A percentile compares a stretch with the other conserved stretches of the same genome.
Conservation (phyloP, 2,797 vertebrate genomes). For the Hyperoplus lanceolatus region DNA sequence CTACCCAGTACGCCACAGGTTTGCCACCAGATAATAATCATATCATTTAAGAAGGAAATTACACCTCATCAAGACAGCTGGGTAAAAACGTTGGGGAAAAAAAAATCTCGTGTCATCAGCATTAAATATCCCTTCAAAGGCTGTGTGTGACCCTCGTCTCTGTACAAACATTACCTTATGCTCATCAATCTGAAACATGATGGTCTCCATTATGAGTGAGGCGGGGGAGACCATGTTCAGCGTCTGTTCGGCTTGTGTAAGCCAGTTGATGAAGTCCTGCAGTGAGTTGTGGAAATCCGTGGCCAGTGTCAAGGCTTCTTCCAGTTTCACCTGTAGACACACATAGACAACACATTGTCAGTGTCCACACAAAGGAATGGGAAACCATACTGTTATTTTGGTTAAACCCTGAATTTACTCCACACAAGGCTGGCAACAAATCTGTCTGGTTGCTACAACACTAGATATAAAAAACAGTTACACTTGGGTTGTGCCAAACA, state of each 20-base stretch:
- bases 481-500: conserved; percentile 31
- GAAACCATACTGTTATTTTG: conserved; percentile 2
- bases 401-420: background rate
- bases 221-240: conserved; percentile 93
- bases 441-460: conserved; percentile 50
- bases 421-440: conserved; percentile 21
- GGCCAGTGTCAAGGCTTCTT: conserved; percentile 93
- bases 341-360: conserved; percentile 14
- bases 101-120: conserved; percentile 13
- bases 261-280: conserved; percentile 99
- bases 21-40: too few relatives aligned
- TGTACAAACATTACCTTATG: conserved; percentile 90
- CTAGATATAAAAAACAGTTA: conserved; percentile 35
- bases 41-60: background rate
- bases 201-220: conserved; percentile 97
- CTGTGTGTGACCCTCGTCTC: background rate
- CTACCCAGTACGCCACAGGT: too few relatives aligned
- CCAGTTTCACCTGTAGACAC: conserved; percentile 91
- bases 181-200: conserved; percentile 98
- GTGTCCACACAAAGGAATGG: background rate
- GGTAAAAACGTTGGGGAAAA: conserved; percentile 9
- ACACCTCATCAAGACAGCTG: background rate
- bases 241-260: conserved; percentile 97
- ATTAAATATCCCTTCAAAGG: conserved; percentile 10
- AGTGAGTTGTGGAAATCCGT: conserved; percentile 97